Conservation (phyloP, 2,797 vertebrate genomes). For the Urophycis tenuis region DNA sequence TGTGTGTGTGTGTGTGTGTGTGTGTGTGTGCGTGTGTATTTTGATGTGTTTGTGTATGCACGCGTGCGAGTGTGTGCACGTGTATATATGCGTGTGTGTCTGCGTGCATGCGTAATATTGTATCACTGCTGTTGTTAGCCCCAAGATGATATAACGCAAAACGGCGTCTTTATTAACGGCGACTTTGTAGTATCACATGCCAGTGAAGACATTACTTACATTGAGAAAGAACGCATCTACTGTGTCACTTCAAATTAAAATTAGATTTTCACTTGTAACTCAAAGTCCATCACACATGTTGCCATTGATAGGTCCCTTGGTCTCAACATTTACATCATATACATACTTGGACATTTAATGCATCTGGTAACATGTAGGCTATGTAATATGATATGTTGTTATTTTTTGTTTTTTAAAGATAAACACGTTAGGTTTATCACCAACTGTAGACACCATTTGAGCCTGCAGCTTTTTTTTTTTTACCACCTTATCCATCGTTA, state of each 20-base stretch:
- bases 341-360: not conserved
- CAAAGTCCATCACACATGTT: not conserved
- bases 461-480: too few species aligned
- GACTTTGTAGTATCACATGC: too few species aligned
- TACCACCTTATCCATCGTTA: too few species aligned
- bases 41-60: not conserved
- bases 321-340: not conserved
- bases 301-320: not conserved
- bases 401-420: too few species aligned
- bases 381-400: too few species aligned
- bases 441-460: too few species aligned
- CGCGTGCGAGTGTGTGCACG: constrained; percentile 12
- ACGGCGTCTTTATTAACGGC: too few species aligned
- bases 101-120: too few species aligned
- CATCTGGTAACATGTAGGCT: not conserved
- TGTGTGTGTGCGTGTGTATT: not conserved
- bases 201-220: not conserved
- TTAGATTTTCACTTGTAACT: not conserved
- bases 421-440: too few species aligned
- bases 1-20: not conserved
- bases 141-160: too few species aligned
- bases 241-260: not conserved
- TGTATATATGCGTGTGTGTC: not conserved
- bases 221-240: not conserved
- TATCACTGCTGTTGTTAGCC: too few species aligned